Conservation (phyloP, 2,888 invertebrate species). For the Agrochola circellaris region DNA sequence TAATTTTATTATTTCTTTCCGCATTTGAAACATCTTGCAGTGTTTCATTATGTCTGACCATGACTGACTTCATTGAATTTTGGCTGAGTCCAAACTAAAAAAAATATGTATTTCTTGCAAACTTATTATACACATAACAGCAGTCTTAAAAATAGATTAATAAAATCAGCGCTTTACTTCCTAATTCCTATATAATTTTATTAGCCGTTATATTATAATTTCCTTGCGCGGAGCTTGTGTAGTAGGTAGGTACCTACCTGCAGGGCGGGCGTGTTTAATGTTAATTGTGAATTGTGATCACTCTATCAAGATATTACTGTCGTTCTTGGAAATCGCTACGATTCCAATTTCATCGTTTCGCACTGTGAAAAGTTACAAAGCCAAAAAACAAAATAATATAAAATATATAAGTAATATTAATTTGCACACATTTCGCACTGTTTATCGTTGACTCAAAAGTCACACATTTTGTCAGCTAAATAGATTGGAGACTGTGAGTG, state of each 20-base stretch:
- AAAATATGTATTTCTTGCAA: conserved; percentile 11
- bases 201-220: not conserved
- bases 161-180: not conserved
- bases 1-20: conserved; percentile 28
- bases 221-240: not conserved
- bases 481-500: conserved; percentile 4
- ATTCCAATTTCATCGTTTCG: conserved; percentile 12
- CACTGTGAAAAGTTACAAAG: not conserved
- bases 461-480: not conserved
- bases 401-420: not conserved
- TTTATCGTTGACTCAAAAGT: not conserved
- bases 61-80: not conserved
- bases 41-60: conserved; percentile 20
- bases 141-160: not conserved
- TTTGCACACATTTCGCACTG: not conserved
- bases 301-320: conserved; percentile 17
- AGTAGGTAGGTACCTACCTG: not conserved
- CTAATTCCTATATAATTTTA: conserved; percentile 5
- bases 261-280: not conserved
- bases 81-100: not conserved
- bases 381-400: not conserved
- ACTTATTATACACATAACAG: not conserved
- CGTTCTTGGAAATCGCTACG: conserved; percentile 9
- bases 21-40: conserved; percentile 18
- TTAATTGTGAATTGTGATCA: conserved; percentile 21